These are phyloP conservation scores for Damaliscus lunatus DNA, from an alignment of 2,113 vertebrate species.

Conservation along the genomic window DNA sequence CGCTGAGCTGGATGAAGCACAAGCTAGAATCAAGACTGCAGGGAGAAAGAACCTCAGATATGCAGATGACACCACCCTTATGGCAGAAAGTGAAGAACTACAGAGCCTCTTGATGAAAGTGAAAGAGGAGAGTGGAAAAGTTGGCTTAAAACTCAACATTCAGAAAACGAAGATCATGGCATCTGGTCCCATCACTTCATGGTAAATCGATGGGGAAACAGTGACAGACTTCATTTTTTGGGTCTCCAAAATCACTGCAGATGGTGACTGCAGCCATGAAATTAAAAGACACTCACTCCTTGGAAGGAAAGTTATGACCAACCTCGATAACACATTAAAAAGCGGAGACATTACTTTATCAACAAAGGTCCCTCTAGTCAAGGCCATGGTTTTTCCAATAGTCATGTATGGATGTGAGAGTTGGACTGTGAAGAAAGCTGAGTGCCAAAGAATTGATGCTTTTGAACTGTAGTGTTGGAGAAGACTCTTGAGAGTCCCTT, in stretches of 20 bases:
- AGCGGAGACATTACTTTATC: neutral
- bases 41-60: too few relatives aligned
- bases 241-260: neutral
- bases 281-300: neutral
- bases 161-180: neutral
- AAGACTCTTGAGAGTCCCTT: neutral
- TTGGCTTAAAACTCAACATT: neutral
- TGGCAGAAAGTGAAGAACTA: too few relatives aligned
- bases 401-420: neutral
- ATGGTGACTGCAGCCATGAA: neutral
- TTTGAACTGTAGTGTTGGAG: neutral
- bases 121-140: too few relatives aligned
- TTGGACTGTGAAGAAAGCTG: neutral
- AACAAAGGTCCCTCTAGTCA: neutral
- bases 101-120: too few relatives aligned
- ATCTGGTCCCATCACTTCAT: neutral
- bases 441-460: neutral
- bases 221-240: neutral
- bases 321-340: neutral
- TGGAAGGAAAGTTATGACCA: neutral
- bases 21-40: too few relatives aligned
- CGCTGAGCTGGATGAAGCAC: too few relatives aligned
- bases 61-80: too few relatives aligned
- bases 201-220: neutral
- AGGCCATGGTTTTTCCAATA: neutral